Evolutionary conservation across 1,140 invertebrate genomes (phyloP).

Genomic region (Asobara japonica): DNA sequence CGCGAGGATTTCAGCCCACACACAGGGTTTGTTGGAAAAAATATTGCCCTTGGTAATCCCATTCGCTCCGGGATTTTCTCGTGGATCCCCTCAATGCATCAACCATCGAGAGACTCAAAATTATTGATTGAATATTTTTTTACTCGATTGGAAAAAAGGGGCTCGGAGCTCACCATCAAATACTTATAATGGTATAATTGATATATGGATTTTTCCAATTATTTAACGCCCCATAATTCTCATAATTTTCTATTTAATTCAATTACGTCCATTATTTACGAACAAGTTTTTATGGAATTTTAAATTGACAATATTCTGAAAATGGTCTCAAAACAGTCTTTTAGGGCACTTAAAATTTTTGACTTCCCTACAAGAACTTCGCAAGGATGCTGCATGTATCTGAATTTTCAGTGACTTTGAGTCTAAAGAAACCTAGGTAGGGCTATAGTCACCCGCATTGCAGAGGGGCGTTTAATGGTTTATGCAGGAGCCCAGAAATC

Average conservation of each 20-base stretch:
- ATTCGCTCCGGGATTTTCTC: not conserved
- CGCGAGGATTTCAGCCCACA: not conserved
- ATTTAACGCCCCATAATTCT: too few species aligned
- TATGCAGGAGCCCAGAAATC: constrained; percentile 42
- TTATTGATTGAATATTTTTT: not conserved
- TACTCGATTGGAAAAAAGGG: not conserved
- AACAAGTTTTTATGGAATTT: not conserved
- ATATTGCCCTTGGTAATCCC: constrained; percentile 17
- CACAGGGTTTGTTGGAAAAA: not conserved
- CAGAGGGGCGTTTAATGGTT: constrained; percentile 43
- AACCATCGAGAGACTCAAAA: not conserved
- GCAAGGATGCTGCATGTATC: too few species aligned
- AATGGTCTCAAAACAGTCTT: not conserved
- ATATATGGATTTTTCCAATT: not conserved
- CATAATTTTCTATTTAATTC: too few species aligned
- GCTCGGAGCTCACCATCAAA: not conserved
- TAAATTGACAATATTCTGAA: not conserved
- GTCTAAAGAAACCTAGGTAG: constrained; percentile 28
- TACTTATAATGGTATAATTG: not conserved
- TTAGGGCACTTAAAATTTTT: not conserved
- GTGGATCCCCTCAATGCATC: not conserved
- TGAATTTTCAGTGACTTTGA: not conserved
- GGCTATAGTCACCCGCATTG: constrained; percentile 39
- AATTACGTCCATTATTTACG: too few species aligned
- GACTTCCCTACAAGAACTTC: too few species aligned